Percentiles rank a stretch among this genome's conserved stretches.
These are phyloP conservation scores for Sphaerophoria rueppellii DNA, from an alignment of 2,888 invertebrate species.

Conservation along the genomic window DNA sequence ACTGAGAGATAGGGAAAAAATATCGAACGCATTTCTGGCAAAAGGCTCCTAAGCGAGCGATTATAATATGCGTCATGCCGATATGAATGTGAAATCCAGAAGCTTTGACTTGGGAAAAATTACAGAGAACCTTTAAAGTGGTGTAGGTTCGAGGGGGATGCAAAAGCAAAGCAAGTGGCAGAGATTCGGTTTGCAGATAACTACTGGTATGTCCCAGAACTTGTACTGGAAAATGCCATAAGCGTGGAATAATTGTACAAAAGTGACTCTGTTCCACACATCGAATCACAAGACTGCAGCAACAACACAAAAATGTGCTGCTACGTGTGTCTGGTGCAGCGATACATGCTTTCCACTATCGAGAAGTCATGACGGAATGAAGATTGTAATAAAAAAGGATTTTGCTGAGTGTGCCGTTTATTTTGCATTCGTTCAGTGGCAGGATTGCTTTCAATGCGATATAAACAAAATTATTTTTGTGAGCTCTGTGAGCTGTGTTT, in stretches of 20 bases:
- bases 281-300: constrained; percentile 4
- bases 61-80: not conserved
- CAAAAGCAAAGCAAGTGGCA: not conserved
- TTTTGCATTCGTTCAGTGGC: constrained; percentile 68
- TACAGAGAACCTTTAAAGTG: constrained; percentile 12
- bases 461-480: constrained; percentile 72
- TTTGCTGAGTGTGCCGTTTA: constrained; percentile 71
- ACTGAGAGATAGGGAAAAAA: constrained; percentile 5
- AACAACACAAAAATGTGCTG: constrained; percentile 5
- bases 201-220: constrained; percentile 9
- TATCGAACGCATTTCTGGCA: constrained; percentile 53
- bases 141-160: not conserved
- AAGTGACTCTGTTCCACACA: constrained; percentile 24
- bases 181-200: constrained; percentile 40
- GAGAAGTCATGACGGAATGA: constrained; percentile 65
- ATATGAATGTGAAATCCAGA: constrained; percentile 27
- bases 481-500: constrained; percentile 45
- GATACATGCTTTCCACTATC: not conserved
- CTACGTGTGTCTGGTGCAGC: not conserved
- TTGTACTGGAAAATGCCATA: constrained; percentile 26
- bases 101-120: constrained; percentile 35
- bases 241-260: constrained; percentile 40
- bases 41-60: constrained; percentile 52
- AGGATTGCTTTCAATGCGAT: constrained; percentile 71
- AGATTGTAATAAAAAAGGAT: constrained; percentile 73